Evolutionary conservation across 2,113 vertebrate species (phyloP), one percentile per base, ranked within the genome.

Genomic region (Oryzias celebensis): DNA sequence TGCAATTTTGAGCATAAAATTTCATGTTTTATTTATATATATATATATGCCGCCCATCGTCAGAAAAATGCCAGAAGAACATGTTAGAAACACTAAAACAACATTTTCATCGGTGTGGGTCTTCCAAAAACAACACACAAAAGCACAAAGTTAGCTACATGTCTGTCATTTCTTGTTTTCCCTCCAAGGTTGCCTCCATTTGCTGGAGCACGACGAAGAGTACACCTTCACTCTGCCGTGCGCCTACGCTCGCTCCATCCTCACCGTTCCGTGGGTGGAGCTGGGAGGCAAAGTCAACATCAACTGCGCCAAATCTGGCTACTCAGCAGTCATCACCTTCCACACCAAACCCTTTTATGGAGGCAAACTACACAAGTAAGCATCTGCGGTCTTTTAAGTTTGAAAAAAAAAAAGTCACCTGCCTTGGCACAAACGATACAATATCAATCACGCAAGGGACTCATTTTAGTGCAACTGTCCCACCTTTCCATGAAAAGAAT

Each of bases 271-370:
- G 36, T 99, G 97, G 97, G 97, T 98, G 67, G 97, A 99, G 69
- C 90, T 99, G 47, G 97, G 97, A 51, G 97, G 97, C 66, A 98
- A 99, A 90, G 93, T 98, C 79, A 95, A 88, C 71, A 94, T 98
- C 78, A 93, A 82, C 89, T 99, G 97, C 86, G 82, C 78, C 59
- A 98, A 97, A 85, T 94, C 95, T 0, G 97, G 96, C 2, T 98
- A 97, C 84, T 96, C 96, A 1, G 97, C 97, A 24, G 88, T 93
- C 87, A 96, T 99, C 92, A 98, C 95, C 50, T 99, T 99, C 67
- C 97, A 98, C 82, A 99, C 97, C 4, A 99, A 99, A 71, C 97
- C 97, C 0, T 99, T 99, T 76, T 99, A 99, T 1, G 97, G 97
- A 20, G 97, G 97, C 71, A 98, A 95, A 83, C 78, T 98, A 42